These are phyloP conservation scores for Xiphydria camelus DNA, from an alignment of 2,888 invertebrate species.

Conservation along the genomic window DNA sequence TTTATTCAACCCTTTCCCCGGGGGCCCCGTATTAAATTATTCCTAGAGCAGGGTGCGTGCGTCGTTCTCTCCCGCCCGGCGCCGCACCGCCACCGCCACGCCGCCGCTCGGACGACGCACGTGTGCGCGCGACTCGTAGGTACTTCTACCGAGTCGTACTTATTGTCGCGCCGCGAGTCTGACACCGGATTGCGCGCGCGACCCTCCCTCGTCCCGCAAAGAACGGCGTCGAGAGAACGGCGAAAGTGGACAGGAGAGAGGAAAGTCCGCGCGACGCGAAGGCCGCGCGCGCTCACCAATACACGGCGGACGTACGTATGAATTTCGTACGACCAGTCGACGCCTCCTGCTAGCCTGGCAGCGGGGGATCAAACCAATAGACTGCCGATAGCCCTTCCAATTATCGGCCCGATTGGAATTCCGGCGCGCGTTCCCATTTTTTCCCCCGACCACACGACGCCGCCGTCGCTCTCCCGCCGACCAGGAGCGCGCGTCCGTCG, in stretches of 20 bases:
- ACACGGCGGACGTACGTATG: conserved; percentile 22
- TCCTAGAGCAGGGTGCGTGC: conserved; percentile 26
- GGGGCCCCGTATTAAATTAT: conserved; percentile 54
- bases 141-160: conserved; percentile 6
- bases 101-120: conserved; percentile 13
- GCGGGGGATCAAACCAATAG: conserved; percentile 55
- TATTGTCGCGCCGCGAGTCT: neutral
- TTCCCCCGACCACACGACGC: too few relatives aligned
- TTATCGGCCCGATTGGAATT: conserved; percentile 49
- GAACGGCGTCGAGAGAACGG: too few relatives aligned
- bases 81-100: conserved; percentile 10
- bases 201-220: too few relatives aligned
- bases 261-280: too few relatives aligned
- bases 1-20: conserved; percentile 58
- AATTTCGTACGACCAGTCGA: conserved; percentile 45
- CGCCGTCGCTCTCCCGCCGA: too few relatives aligned
- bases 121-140: conserved; percentile 3
- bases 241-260: too few relatives aligned
- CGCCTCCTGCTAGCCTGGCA: conserved; percentile 51
- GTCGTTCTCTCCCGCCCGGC: neutral
- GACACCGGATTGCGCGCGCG: neutral
- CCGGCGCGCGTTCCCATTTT: neutral
- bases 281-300: conserved; percentile 21
- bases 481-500: too few relatives aligned
- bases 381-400: conserved; percentile 55